Percentiles rank a stretch among this genome's conserved stretches.
Evolutionary conservation across 2,113 vertebrate species (phyloP).

Genomic region (Entelurus aequoreus): DNA sequence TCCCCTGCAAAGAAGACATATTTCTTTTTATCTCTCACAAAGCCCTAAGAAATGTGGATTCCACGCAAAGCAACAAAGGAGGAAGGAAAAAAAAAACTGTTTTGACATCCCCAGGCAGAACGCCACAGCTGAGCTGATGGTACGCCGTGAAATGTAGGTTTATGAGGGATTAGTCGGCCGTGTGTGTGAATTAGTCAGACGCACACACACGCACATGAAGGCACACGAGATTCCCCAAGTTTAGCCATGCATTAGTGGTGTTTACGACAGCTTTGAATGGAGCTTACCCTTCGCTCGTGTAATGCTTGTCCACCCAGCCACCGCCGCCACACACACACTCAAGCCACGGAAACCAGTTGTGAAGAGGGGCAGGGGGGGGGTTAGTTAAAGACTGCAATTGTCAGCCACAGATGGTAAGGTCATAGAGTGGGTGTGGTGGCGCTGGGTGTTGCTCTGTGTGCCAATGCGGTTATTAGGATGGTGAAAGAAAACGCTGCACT

Average conservation of each 20-base stretch:
- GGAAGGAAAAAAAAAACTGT: constrained; percentile 39
- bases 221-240: constrained; percentile 63
- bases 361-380: constrained; percentile 14
- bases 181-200: constrained; percentile 27
- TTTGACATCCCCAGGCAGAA: constrained; percentile 65
- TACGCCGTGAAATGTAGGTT: constrained; percentile 72
- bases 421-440: constrained; percentile 33
- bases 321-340: constrained; percentile 12
- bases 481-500: neutral
- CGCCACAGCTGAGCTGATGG: constrained; percentile 59
- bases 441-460: constrained; percentile 2
- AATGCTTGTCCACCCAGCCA: neutral
- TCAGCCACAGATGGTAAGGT: constrained; percentile 60
- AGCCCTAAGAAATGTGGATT: constrained; percentile 53
- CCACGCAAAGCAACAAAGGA: constrained; percentile 43
- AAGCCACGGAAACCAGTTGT: constrained; percentile 22
- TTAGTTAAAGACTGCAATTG: constrained; percentile 52
- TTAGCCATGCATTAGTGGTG: constrained; percentile 70
- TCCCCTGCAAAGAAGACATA: constrained; percentile 45
- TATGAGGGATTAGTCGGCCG: constrained; percentile 65
- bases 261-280: constrained; percentile 69
- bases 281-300: constrained; percentile 50
- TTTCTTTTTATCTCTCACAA: constrained; percentile 55
- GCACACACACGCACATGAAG: neutral
- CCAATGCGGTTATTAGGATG: no score